Conservation (phyloP, 2,113 vertebrate genomes). For the Poicephalus meyeri region DNA sequence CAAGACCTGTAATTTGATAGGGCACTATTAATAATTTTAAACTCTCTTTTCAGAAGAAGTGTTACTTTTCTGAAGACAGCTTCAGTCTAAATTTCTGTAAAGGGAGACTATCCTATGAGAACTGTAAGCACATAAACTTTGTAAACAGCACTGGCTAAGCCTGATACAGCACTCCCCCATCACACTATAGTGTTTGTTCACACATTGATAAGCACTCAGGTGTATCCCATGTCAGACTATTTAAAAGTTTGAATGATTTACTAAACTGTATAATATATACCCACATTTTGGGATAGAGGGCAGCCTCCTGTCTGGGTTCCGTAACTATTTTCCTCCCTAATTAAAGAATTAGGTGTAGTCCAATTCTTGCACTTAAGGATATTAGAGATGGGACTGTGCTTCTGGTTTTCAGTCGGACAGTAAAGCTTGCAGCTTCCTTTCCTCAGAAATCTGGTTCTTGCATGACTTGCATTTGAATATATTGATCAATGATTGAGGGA, state of each 20-base stretch:
- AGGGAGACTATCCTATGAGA: not conserved
- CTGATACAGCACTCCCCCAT: accelerated
- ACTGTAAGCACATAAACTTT: not conserved
- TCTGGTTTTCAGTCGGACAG: not conserved
- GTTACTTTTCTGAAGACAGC: not conserved
- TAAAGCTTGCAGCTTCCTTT: not conserved
- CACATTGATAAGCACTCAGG: not conserved
- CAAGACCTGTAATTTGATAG: not conserved
- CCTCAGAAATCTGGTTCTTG: constrained; percentile 3
- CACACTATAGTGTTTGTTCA: not conserved
- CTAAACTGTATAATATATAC: not conserved
- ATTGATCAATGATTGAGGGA: not conserved
- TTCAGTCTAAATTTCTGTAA: not conserved
- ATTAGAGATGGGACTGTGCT: not conserved
- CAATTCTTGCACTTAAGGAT: not conserved
- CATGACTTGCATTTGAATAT: constrained; percentile 41
- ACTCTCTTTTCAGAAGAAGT: not conserved
- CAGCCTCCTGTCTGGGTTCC: not conserved
- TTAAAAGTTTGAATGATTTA: not conserved
- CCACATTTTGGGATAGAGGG: not conserved
- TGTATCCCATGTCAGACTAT: not conserved
- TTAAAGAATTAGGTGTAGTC: not conserved
- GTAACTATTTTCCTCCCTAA: not conserved
- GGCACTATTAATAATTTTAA: not conserved
- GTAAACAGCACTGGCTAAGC: accelerated